These are phyloP conservation scores for Glaucomys volans DNA, from an alignment of 2,113 vertebrate species.

Conservation along the genomic window DNA sequence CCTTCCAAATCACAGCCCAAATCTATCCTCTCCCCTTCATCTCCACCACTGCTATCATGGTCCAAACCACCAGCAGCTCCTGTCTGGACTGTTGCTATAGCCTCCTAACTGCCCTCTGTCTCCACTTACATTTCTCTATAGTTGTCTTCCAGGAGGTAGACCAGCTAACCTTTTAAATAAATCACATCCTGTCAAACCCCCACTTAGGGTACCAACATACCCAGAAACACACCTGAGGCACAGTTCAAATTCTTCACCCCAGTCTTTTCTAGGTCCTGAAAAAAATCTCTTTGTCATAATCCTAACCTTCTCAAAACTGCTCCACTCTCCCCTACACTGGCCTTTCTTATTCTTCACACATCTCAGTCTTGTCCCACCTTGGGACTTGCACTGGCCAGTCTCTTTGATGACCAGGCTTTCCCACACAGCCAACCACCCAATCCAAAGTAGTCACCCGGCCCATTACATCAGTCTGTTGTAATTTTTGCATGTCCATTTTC, in stretches of 20 bases:
- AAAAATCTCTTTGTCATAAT: background rate
- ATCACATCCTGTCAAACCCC: background rate
- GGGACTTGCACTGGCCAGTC: background rate
- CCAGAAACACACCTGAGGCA: background rate
- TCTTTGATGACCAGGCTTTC: background rate
- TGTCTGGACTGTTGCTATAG: background rate
- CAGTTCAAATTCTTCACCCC: background rate
- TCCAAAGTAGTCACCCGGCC: background rate
- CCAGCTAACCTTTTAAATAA: background rate
- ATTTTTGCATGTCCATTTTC: background rate
- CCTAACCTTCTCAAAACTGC: background rate
- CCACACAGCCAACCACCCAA: background rate
- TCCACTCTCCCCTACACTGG: no score
- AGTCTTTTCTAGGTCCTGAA: background rate
- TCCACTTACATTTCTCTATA: background rate
- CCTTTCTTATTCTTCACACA: background rate
- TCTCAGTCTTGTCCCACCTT: background rate
- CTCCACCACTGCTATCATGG: background rate
- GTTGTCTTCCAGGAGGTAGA: background rate
- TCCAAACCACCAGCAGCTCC: background rate
- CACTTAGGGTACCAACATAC: background rate
- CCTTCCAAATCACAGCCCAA: background rate
- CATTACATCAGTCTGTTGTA: background rate
- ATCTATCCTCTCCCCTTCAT: background rate
- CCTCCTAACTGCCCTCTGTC: background rate